Evolutionary conservation across 2,113 vertebrate genomes (phyloP), one percentile per base, ranked within the genome.

Genomic region (Neolamprologus brichardi): DNA sequence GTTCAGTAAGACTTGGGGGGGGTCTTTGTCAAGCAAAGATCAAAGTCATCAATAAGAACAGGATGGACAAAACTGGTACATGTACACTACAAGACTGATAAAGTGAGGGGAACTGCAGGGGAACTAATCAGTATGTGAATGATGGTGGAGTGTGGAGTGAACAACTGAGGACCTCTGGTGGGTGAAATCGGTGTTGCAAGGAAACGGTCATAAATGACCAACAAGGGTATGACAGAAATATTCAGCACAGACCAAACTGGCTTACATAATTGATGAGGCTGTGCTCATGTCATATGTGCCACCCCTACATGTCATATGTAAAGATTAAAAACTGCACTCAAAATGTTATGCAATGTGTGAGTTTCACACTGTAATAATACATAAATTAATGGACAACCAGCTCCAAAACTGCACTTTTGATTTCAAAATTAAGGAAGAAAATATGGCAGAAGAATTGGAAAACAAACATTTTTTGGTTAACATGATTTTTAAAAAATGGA

Each of bases 401-500:
- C 28, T 62, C 58, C 62, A 67, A 39, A 37, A 67, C 62, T 37
- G 0, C 30, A 67, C 11, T 67, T 39, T 4, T 37, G 32, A 37
- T 67, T 67, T 67, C 32, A 37, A n/a, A 37, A n/a, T 34, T 62
- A 62, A 62, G 15, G 30, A 64, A 64, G 60, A 64, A 67, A 39
- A 37, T 37, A 67, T 67, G 60, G 60, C 32, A 64, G 60, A 64
- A 67, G 56, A 67, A 67, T 67, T 67, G 32, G 10, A 67, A 67
- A 0, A 39, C 34, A 67, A 37, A 20, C 32, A 67, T n/a, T 39
- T 67, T 37, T 37, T 0, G 2, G 0, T 67, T 41, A 41, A 41
- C 32, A 1, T 41, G 34, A 18, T 15, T 60, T 58, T 5, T 1
- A 2, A 2, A 13, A 37, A 23, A 70, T 70, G 64, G 12, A 62